A percentile compares a stretch with the other conserved stretches of the same genome.
Evolutionary conservation across 1,140 invertebrate species (phyloP).

Genomic region (Halesus radiatus): DNA sequence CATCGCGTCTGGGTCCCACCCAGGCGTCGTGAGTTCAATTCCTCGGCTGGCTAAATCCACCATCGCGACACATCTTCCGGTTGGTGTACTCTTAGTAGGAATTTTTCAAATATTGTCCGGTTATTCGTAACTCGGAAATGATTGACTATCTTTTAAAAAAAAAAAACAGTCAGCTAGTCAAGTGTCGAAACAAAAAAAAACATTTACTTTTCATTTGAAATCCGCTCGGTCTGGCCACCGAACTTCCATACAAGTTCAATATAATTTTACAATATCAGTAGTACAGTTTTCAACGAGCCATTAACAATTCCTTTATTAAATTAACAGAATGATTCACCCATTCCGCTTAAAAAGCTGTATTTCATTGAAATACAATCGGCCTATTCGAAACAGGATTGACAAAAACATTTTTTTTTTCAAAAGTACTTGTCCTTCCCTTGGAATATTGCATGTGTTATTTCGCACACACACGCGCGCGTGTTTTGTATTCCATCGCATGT

Average conservation of each 20-base stretch:
- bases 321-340: constrained; percentile 40
- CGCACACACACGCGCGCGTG: not conserved
- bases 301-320: constrained; percentile 36
- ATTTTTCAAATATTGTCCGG: too few species aligned
- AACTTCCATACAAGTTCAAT: constrained; percentile 4
- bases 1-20: too few species aligned
- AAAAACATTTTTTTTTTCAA: constrained; percentile 53
- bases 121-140: too few species aligned
- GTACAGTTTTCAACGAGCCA: constrained; percentile 5
- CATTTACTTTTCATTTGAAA: too few species aligned
- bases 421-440: constrained; percentile 30
- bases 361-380: constrained; percentile 39
- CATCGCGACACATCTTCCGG: too few species aligned
- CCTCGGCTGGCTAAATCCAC: too few species aligned
- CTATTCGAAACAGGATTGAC: constrained; percentile 49
- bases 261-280: constrained; percentile 30
- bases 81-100: too few species aligned
- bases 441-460: constrained; percentile 40
- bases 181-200: too few species aligned
- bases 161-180: too few species aligned
- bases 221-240: not conserved
- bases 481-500: constrained; percentile 25
- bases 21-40: too few species aligned
- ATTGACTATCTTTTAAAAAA: too few species aligned
- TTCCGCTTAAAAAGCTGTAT: constrained; percentile 35